Conservation (phyloP, 2,888 invertebrate species). For the Andrena hattorfiana region DNA sequence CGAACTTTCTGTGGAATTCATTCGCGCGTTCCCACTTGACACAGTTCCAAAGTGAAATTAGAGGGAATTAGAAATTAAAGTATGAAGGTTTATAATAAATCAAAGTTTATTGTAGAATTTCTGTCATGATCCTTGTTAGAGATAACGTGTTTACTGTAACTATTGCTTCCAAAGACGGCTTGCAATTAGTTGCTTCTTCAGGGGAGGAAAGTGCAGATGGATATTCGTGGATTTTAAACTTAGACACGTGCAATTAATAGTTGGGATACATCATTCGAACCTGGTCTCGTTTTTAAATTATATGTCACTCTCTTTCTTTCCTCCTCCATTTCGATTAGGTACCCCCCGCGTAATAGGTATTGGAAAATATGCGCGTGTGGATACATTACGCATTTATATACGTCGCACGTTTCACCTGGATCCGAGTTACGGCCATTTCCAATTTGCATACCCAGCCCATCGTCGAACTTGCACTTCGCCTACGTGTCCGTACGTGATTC, state of each 20-base stretch:
- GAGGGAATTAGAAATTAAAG: neutral
- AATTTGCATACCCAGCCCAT: slow-evolving; percentile 51
- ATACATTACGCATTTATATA: slow-evolving; percentile 45
- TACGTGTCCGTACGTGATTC: slow-evolving; percentile 49
- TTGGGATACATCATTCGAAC: neutral
- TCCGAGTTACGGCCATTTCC: slow-evolving; percentile 45
- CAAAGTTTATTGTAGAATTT: neutral
- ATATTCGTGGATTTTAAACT: no score
- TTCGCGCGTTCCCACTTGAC: no score
- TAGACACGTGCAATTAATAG: no score
- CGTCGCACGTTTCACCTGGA: slow-evolving; percentile 44
- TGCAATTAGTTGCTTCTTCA: neutral
- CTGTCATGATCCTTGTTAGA: slow-evolving; percentile 19
- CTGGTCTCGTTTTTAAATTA: neutral
- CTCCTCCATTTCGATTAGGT: neutral
- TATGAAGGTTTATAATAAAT: slow-evolving; percentile 16
- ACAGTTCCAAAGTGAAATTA: no score
- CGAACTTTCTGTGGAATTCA: no score
- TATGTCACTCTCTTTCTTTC: neutral
- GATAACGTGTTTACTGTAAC: slow-evolving; percentile 30
- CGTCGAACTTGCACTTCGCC: slow-evolving; percentile 47
- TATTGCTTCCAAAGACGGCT: slow-evolving; percentile 20
- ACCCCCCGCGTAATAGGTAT: neutral
- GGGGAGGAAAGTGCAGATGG: no score
- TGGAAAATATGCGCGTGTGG: neutral